Base-by-base conservation (phyloP, 2,113 vertebrate genomes). In the Phalacrocorax carbo region DNA sequence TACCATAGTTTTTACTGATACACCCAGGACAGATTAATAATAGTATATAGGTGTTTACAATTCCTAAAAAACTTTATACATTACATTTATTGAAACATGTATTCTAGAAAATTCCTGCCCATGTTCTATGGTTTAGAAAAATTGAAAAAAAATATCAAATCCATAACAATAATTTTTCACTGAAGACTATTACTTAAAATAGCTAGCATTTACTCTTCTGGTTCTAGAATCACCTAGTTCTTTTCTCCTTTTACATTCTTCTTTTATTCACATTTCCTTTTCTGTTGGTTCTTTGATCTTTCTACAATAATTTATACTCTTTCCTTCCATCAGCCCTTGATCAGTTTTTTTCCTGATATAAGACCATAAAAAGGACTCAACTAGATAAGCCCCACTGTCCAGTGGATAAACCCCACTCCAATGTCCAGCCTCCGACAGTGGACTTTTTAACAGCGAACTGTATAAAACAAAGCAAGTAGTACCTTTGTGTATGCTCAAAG, bases 271-370 rank as follows among this genome's bases (percentile, higher is more conserved):
- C 3, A 27, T 5, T 77, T 90, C 3, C 3, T 48, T 15, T 70
- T 77, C 25, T 21, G 5, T 16, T 34, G 4, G 3, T 85, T 90
- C 25, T 66, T 11, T 82, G 11, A 17, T 66, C 1, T 58, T 5
- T 66, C 32, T 51, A 8, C 21, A 76, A 11, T 42, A 71, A 58
- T 21, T 34, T 8, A 46, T 86, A 30, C 5, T 58, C 13, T 70
- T 70, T 40, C 12, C 5, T 71, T 90, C 11, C 13, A 27, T 68
- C 15, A 75, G 10, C 66, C 5, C 3, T 54, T 18, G 8, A 29
- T 62, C 0, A 5, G 1, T 32, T 34, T 87, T 70, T 32, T 48
- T 10, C 11, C 2, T 8, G 3, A 12, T 19, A 20, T 1, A 36
- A 34, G 23, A 38, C 29, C 6, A 15, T n/a, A 15, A 60, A 38